Conservation (phyloP, 2,113 vertebrate genomes). For the Rutilus rutilus region DNA sequence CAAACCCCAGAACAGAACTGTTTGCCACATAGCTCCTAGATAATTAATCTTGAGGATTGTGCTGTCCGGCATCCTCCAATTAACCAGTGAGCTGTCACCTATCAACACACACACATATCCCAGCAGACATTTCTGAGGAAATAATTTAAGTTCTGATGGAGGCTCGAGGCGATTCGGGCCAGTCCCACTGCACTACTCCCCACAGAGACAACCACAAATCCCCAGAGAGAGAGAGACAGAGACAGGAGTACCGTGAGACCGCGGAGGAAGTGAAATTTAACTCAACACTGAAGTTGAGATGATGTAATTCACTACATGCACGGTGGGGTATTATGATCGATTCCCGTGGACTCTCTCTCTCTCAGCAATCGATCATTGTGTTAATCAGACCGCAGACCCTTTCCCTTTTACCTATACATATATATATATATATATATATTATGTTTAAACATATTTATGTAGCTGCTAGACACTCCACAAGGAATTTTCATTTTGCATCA, state of each 20-base stretch:
- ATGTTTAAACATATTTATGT: neutral
- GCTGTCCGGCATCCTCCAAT: slow-evolving; percentile 52
- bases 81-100: slow-evolving; percentile 61
- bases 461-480: neutral
- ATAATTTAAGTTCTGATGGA: slow-evolving; percentile 38
- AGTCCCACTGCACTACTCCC: slow-evolving; percentile 20
- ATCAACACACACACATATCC: slow-evolving; percentile 47
- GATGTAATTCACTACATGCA: neutral
- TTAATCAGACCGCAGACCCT: slow-evolving; percentile 42
- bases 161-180: slow-evolving; percentile 34
- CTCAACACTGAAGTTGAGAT: neutral
- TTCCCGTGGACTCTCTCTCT: neutral
- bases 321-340: neutral
- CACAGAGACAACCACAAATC: slow-evolving; percentile 64
- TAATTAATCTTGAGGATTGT: slow-evolving; percentile 51
- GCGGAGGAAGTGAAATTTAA: slow-evolving; percentile 24
- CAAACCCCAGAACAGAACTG: neutral
- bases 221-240: slow-evolving; percentile 64
- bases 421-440: no score
- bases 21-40: neutral
- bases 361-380: slow-evolving; percentile 52
- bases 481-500: neutral
- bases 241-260: slow-evolving; percentile 8
- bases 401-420: no score
- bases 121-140: slow-evolving; percentile 37